phyloP scores from a whole-genome alignment of 2,888 invertebrate species.

The Aleiodes testaceus region DNA sequence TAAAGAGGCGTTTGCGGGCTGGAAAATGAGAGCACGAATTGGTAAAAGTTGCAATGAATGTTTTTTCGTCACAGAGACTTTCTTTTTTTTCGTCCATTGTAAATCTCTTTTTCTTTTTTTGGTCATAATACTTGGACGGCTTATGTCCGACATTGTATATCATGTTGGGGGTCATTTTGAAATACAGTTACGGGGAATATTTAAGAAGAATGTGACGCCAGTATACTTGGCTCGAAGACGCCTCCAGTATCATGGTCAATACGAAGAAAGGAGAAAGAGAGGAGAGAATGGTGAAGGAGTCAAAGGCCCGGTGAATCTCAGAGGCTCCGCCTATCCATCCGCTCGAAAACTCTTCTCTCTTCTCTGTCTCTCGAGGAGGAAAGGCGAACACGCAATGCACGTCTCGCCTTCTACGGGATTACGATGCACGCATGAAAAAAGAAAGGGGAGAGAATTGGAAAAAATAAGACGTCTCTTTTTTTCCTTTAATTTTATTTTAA shows the following conservation, averaged over 20 bases:
- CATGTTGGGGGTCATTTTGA: conserved; percentile 12
- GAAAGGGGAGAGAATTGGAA: background rate
- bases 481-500: conserved; percentile 39
- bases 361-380: conserved; percentile 21
- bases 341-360: conserved; percentile 13
- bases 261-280: conserved; percentile 19
- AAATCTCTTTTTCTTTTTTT: background rate
- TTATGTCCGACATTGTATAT: conserved; percentile 16
- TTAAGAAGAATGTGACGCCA: conserved; percentile 32
- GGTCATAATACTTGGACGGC: conserved; percentile 2
- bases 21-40: conserved; percentile 17
- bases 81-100: conserved; percentile 7
- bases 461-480: conserved; percentile 16
- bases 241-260: conserved; percentile 12
- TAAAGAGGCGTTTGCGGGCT: background rate
- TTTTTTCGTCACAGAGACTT: background rate
- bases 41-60: conserved; percentile 18
- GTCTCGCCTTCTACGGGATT: conserved; percentile 30
- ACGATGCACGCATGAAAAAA: conserved; percentile 36
- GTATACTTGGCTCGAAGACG: conserved; percentile 42
- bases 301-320: conserved; percentile 40
- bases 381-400: conserved; percentile 30
- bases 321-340: conserved; percentile 44
- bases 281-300: conserved; percentile 11
- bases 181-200: conserved; percentile 43